These are phyloP conservation scores for Loripinus fragilis DNA, from an alignment of 2,888 invertebrate species.

Conservation along the genomic window DNA sequence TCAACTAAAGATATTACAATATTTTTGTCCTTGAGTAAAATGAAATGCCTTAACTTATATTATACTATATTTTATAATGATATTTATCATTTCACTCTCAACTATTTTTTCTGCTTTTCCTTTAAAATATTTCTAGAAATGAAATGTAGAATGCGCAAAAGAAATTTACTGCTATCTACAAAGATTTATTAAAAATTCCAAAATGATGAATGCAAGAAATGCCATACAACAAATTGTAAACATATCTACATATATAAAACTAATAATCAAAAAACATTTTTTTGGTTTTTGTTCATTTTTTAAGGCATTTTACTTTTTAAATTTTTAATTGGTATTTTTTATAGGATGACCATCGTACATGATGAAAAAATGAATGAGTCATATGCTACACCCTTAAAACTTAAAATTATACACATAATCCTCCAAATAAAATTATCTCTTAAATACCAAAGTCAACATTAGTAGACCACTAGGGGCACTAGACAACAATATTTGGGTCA, in stretches of 20 bases:
- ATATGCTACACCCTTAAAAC: not conserved
- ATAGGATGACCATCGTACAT: not conserved
- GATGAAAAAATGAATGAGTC: not conserved
- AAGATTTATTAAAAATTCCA: not conserved
- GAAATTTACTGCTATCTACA: not conserved
- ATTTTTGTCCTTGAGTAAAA: not conserved
- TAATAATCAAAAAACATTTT: not conserved
- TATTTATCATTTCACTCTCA: no score
- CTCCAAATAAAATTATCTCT: no score
- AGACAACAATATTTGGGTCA: no score
- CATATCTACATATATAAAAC: constrained; percentile 3
- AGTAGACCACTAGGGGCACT: no score
- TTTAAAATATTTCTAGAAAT: no score
- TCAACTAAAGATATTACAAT: no score
- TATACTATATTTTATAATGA: no score
- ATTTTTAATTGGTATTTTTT: not conserved
- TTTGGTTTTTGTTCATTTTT: constrained; percentile 18
- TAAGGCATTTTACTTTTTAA: constrained; percentile 8
- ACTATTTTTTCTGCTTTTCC: no score
- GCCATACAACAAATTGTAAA: not conserved
- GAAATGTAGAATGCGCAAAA: not conserved
- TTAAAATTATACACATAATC: no score
- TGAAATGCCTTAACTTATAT: no score
- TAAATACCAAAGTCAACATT: no score
- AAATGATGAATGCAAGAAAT: not conserved